A percentile compares a stretch with the other conserved stretches of the same genome.
phyloP scores from a whole-genome alignment of 1,140 invertebrate species.

The Macrobrachium rosenbergii region DNA sequence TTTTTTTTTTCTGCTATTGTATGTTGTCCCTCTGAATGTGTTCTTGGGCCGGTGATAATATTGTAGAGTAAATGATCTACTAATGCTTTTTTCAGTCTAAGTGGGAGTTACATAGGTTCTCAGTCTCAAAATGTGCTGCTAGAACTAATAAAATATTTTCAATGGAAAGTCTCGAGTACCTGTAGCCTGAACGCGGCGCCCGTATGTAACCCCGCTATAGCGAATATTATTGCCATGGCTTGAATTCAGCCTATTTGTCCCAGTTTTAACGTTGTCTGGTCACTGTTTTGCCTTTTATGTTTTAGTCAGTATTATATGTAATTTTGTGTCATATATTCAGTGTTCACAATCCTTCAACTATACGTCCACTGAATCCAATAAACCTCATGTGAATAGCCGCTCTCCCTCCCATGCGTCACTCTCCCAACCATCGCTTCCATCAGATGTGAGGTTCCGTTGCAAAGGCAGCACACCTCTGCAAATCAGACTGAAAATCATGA shows the following conservation, averaged over 20 bases:
- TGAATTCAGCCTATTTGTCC: slow-evolving; percentile 26
- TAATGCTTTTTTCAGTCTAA: slow-evolving; percentile 51
- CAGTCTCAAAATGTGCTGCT: slow-evolving; percentile 36
- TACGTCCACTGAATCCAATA: slow-evolving; percentile 52
- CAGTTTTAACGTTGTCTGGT: slow-evolving; percentile 60
- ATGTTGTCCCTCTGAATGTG: slow-evolving; percentile 18
- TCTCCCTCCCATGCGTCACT: slow-evolving; percentile 2
- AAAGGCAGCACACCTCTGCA: too few species aligned
- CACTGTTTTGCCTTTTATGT: slow-evolving; percentile 60
- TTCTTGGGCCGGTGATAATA: slow-evolving; percentile 34
- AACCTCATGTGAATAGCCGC: slow-evolving; percentile 7
- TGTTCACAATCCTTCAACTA: slow-evolving; percentile 54
- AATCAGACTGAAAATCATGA: background rate
- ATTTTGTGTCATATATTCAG: slow-evolving; percentile 62
- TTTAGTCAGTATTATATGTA: slow-evolving; percentile 63
- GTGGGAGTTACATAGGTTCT: slow-evolving; percentile 51
- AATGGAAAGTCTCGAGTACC: slow-evolving; percentile 53
- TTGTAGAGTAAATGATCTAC: slow-evolving; percentile 43
- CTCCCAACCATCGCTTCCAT: background rate
- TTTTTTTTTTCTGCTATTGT: slow-evolving; percentile 2
- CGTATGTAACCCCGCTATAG: slow-evolving; percentile 51
- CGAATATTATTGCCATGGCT: slow-evolving; percentile 27
- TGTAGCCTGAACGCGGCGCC: slow-evolving; percentile 56
- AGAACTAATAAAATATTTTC: slow-evolving; percentile 40
- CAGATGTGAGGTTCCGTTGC: background rate